Evolutionary conservation across 2,113 vertebrate species (phyloP).

Genomic region (Zosterops japonicus): DNA sequence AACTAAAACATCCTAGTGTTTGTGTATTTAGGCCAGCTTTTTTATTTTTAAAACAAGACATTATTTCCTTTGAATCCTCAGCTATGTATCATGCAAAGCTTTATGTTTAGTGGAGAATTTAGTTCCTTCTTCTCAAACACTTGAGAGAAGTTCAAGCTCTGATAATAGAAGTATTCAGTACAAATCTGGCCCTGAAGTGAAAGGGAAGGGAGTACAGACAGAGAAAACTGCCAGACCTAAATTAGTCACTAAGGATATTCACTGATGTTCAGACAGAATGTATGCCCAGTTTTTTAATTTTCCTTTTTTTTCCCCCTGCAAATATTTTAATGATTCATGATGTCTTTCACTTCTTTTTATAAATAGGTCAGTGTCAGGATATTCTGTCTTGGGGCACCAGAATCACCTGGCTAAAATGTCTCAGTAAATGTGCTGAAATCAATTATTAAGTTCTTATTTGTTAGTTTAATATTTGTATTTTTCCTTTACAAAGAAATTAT

Average conservation of each 20-base stretch:
- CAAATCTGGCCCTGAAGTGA: background rate
- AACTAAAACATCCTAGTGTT: background rate
- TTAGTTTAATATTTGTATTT: background rate
- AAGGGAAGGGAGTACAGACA: background rate
- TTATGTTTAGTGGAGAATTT: background rate
- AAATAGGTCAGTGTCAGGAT: background rate
- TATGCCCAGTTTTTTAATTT: background rate
- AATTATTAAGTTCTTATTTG: background rate
- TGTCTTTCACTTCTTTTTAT: background rate
- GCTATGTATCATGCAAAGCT: background rate
- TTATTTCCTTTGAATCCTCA: background rate
- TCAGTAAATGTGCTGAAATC: background rate
- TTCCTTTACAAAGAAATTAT: background rate
- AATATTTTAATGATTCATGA: background rate
- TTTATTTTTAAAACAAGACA: background rate
- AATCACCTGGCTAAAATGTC: background rate
- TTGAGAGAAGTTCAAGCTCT: background rate
- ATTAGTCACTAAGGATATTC: background rate
- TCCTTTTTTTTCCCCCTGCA: fast-evolving
- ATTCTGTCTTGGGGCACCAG: background rate
- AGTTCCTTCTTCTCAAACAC: background rate
- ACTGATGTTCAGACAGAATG: background rate
- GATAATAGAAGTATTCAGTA: background rate
- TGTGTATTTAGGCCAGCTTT: background rate
- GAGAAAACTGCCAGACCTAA: background rate